A percentile compares a stretch with the other conserved stretches of the same genome.
Conservation (phyloP, 2,113 vertebrate species). For the Stomatorhinus ivindoensis region DNA sequence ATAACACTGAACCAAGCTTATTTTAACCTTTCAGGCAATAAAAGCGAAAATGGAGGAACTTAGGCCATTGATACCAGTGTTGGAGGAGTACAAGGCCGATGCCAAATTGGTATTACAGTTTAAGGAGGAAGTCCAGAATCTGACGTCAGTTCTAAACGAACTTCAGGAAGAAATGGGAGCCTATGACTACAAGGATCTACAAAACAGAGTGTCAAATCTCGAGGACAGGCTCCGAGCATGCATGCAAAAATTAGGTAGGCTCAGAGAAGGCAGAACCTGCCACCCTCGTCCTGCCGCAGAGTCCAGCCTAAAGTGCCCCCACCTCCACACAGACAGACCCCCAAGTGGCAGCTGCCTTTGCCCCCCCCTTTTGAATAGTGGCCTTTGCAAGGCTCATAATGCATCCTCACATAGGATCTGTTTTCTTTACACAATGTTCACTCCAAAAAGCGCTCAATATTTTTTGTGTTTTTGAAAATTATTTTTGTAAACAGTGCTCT, state of each 20-base stretch:
- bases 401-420: not conserved
- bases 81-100: conserved; percentile 99
- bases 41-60: conserved; percentile 99
- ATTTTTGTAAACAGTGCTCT: not conserved
- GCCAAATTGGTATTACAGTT: conserved; percentile 99
- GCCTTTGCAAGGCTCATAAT: not conserved
- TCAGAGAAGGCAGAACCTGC: conserved; percentile 61
- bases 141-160: conserved; percentile 96
- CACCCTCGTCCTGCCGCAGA: conserved; percentile 22
- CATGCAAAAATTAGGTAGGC: conserved; percentile 99
- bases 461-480: not conserved
- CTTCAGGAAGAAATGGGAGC: conserved; percentile 98
- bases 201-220: conserved; percentile 97
- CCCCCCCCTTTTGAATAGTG: not conserved
- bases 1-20: conserved; percentile 93
- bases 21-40: conserved; percentile 99
- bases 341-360: not conserved
- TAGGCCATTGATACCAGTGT: conserved; percentile 98
- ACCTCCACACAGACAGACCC: not conserved
- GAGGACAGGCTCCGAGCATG: conserved; percentile 98
- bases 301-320: not conserved
- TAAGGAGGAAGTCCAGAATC: conserved; percentile 99
- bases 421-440: not conserved
- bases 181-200: conserved; percentile 99
- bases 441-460: not conserved